Percentiles rank a stretch among this genome's conserved stretches.
Evolutionary conservation across 2,888 invertebrate species (phyloP).

Genomic region (Mamestra brassicae): DNA sequence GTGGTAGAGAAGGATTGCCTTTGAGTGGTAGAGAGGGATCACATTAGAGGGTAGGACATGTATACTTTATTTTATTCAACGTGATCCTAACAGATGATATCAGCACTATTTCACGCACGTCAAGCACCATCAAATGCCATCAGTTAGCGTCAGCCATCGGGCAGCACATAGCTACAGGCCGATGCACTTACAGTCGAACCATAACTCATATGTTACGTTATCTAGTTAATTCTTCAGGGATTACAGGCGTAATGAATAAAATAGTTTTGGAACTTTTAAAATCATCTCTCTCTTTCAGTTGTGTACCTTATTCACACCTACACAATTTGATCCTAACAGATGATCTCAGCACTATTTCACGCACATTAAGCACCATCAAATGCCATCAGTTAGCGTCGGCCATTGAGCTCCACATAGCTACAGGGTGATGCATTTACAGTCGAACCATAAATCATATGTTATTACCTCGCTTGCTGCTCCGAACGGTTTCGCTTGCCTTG

Average conservation of each 20-base stretch:
- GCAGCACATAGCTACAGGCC: conserved; percentile 4
- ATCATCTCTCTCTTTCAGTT: too few species aligned
- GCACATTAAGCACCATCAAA: conserved; percentile 10
- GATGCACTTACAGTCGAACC: conserved; percentile 42
- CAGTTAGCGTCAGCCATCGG: conserved; percentile 26
- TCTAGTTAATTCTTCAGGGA: too few species aligned
- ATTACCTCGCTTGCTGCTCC: conserved; percentile 34
- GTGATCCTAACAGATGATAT: background rate
- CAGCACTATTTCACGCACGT: conserved; percentile 19
- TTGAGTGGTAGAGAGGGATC: too few species aligned
- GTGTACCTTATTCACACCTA: background rate
- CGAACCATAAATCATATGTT: conserved; percentile 62
- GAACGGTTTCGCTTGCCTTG: conserved; percentile 33
- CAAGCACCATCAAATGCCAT: background rate
- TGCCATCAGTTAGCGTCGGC: conserved; percentile 4
- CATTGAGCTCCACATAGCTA: conserved; percentile 29
- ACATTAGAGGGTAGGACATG: too few species aligned
- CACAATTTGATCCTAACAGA: background rate
- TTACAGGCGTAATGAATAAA: too few species aligned
- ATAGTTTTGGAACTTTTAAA: too few species aligned
- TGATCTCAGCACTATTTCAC: conserved; percentile 9
- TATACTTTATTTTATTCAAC: background rate
- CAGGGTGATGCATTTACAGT: conserved; percentile 34
- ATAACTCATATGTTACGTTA: conserved; percentile 61
- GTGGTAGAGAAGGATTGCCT: too few species aligned